Base-by-base conservation (phyloP, 2,797 vertebrate genomes). In the Mycteria americana region DNA sequence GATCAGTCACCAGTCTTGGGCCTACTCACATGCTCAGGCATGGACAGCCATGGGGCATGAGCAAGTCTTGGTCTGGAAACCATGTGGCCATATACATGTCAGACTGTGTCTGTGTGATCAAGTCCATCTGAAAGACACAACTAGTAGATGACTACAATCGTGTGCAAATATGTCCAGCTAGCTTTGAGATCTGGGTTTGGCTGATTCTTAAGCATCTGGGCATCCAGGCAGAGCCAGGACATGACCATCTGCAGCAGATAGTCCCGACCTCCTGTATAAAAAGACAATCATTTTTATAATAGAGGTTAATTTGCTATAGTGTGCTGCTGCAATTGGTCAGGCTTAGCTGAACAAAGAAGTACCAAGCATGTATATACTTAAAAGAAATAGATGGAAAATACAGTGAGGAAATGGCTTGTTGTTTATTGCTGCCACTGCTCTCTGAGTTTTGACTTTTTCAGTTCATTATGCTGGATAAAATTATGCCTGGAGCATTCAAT, bases 11-110 rank as follows among this genome's bases (percentile, higher is more conserved):
- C 18, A 50, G 7, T 15, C 22, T 19, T 1, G 2, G 41, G 13
- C 9, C 28, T 30, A 8, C 76, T 83, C 37, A 31, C 7, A 5
- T 3, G 9, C n/a, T 37, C 43, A 76, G 43, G 13, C 11, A 8
- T 22, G 56, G 51, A 13, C 16, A 74, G 33, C 4, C 19, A 18
- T 0, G 0, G 16, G 5, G 4, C 33, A 23, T 54, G 60, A 57
- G 18, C 35, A 82, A 50, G 7, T 8, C n/a, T 48, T 21, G 2
- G 17, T 54, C 45, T 35, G 39, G 30, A 79, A 92, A 25, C 15
- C 14, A 3, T 3, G 13, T 23, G 19, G 6, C 22, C 18, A n/a
- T 18, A 30, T 30, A 15, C 12, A 13, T 27, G 14, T 46, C 31
- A 70, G 57, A 25, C 35, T 45, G 18, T 13, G 9, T 19, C 31